Evolutionary conservation across 2,113 vertebrate genomes (phyloP), one percentile per base, ranked within the genome.

Genomic region (Grallaria varia): DNA sequence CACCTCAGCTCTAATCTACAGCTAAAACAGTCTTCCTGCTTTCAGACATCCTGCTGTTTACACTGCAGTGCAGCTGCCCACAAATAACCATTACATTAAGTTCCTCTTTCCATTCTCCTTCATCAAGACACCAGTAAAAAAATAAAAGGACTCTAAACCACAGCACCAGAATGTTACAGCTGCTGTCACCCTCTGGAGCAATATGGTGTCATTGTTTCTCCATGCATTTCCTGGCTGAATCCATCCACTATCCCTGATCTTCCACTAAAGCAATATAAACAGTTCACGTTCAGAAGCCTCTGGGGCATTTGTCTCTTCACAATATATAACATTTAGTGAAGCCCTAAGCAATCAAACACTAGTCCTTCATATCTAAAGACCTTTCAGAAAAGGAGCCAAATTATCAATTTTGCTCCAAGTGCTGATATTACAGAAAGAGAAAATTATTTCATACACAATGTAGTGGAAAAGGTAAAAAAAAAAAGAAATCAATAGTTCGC

Each of bases 361-460:
- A 66, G 71, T 28, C 24, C 52, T 81, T 85, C 25, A 14, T 20
- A 49, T 17, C 24, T n/a, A 49, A 85, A 79, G 73, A 8, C 9
- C 19, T 72, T 83, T 62, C 71, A 58, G 83, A 82, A 90, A 89
- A 56, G 20, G 14, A 76, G 47, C 21, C 62, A 86, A 83, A 79
- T 81, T 90, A 86, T 47, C 90, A 60, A n/a, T 93, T 96, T 93
- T 53, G 31, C 17, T 95, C 39, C 39, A 69, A 85, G 53, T 67
- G 35, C 78, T 69, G 40, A 91, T 96, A 84, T 63, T 45, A 83
- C 18, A 93, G 56, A 88, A 92, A 93, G 19, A 90, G 84, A 90
- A 89, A 95, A 89, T 62, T 89, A 79, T 94, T 94, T 94, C 84
- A 85, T 31, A 80, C 27, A 80, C 39, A 56, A 63, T 22, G 31